Evolutionary conservation across 1,140 invertebrate species (phyloP), one percentile per base, ranked within the genome.

Genomic region (Copidosoma floridanum): DNA sequence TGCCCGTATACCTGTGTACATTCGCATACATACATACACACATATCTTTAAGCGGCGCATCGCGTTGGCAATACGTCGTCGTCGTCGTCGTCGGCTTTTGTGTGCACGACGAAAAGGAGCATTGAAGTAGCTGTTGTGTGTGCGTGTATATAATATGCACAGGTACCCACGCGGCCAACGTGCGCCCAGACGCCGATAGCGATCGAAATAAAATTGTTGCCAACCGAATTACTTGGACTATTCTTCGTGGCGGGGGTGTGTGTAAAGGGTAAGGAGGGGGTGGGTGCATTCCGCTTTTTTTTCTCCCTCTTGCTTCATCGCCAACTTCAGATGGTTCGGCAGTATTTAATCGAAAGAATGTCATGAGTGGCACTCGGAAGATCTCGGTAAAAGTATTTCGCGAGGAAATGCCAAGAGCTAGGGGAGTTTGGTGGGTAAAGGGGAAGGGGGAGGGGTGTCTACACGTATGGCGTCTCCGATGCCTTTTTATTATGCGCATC

Each of bases 221-320:
- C 26, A 47, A 47, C 35, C 44, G 44, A 57, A 32, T 57, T 47
- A 57, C 54, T 57, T 57, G 38, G 44, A 50, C 46, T 35, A 50
- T 57, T 57, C 46, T 57, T 12, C 29, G 4, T 40, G 37, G n/a
- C n/a, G n/a, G n/a, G n/a, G n/a, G n/a, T n/a, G n/a, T n/a, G n/a
- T n/a, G n/a, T n/a, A n/a, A n/a, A n/a, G n/a, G n/a, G n/a, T n/a
- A n/a, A 7, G 21, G 35, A 41, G 1, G 24, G 2, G 23, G 21
- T 5, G 18, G 27, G 21, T 40, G 54, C 37, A 46, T 54, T 20
- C 40, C 18, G 21, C 32, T 50, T 24, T 12, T 26, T 53, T 53
- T 18, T 26, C 27, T 43, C 10, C 21, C 12, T 54, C 44, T 43
- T 40, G 38, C 40, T 52, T 38, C n/a, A 16, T 32, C 3, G 50